phyloP scores from a whole-genome alignment of 2,888 invertebrate genomes.

The Germaria angustata region DNA sequence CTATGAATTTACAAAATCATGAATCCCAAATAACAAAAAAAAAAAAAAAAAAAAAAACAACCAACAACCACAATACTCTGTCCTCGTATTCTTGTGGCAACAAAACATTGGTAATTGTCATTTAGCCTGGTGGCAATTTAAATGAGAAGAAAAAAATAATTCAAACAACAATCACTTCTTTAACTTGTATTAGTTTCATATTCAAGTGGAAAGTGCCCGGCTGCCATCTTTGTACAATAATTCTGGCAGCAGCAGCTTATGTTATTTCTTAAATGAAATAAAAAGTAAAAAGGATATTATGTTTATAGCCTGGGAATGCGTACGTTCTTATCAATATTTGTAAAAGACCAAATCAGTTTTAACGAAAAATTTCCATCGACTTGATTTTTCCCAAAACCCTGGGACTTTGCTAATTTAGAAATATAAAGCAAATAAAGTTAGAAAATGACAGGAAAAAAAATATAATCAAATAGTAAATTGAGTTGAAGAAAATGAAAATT shows the following conservation, averaged over 20 bases:
- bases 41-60: not conserved
- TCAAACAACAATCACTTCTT: not conserved
- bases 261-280: conserved; percentile 41
- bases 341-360: conserved; percentile 48
- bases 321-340: conserved; percentile 62
- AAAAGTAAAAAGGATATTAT: conserved; percentile 56
- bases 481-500: conserved; percentile 22
- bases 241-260: conserved; percentile 2
- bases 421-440: conserved; percentile 42
- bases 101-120: conserved; percentile 63
- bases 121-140: conserved; percentile 54
- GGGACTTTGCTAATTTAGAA: conserved; percentile 39
- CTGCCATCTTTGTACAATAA: too few relatives aligned
- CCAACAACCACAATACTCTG: not conserved
- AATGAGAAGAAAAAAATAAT: conserved; percentile 27
- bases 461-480: conserved; percentile 30
- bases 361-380: conserved; percentile 33
- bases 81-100: conserved; percentile 34
- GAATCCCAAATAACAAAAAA: not conserved
- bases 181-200: conserved; percentile 9
- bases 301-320: conserved; percentile 60
- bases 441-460: conserved; percentile 13
- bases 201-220: conserved; percentile 1
- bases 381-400: not conserved
- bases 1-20: not conserved